Percentiles rank a stretch among this genome's conserved stretches.
These are phyloP conservation scores for Rhabdophis nuchalis DNA, from an alignment of 2,797 vertebrate genomes.

Conservation along the genomic window DNA sequence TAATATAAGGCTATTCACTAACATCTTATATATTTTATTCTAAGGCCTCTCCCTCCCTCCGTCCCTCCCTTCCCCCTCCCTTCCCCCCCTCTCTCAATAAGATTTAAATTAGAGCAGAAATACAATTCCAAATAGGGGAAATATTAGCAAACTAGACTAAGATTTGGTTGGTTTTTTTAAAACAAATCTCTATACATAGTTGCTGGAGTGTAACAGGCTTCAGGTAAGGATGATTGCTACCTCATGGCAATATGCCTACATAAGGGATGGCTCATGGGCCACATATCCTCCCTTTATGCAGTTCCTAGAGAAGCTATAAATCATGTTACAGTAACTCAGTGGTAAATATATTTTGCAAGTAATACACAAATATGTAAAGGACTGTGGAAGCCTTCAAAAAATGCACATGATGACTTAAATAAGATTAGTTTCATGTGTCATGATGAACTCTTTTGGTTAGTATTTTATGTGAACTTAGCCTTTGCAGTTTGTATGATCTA, in stretches of 20 bases:
- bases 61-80: too few species aligned
- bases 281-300: not conserved
- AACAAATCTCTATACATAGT: not conserved
- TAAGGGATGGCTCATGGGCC: not conserved
- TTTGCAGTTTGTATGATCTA: not conserved
- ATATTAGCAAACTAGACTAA: not conserved
- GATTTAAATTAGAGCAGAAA: conserved; percentile 33
- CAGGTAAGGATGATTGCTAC: not conserved
- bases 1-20: conserved; percentile 13
- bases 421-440: not conserved
- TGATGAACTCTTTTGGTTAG: not conserved
- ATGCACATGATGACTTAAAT: not conserved
- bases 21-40: conserved; percentile 50
- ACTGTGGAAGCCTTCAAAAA: not conserved
- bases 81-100: conserved; percentile 1
- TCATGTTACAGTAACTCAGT: not conserved
- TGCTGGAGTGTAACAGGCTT: not conserved
- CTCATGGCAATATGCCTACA: not conserved
- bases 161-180: not conserved
- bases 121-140: conserved; percentile 45
- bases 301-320: not conserved
- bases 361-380: not conserved
- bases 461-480: not conserved
- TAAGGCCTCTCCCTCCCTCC: rapidly evolving
- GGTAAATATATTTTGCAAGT: not conserved